A percentile compares a stretch with the other conserved stretches of the same genome.
These are phyloP conservation scores for Idris sp. DNA, from an alignment of 1,140 invertebrate species.

Conservation along the genomic window DNA sequence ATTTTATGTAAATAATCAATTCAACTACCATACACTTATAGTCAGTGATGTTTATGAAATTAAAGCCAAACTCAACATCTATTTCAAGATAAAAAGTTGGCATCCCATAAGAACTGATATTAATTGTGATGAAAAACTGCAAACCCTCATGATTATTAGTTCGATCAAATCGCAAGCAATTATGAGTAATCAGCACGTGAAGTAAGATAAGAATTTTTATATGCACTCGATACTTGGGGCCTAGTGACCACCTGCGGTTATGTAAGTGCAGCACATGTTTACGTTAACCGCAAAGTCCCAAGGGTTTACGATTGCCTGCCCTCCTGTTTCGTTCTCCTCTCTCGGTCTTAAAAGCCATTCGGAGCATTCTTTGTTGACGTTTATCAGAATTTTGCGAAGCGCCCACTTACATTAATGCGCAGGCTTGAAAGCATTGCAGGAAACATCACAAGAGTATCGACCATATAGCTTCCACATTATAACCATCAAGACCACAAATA, in stretches of 20 bases:
- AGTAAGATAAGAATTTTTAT: slow-evolving; percentile 44
- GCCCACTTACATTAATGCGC: slow-evolving; percentile 59
- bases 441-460: slow-evolving; percentile 49
- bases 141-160: slow-evolving; percentile 20
- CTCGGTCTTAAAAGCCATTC: slow-evolving; percentile 21
- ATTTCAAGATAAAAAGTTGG: no score
- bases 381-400: slow-evolving; percentile 61
- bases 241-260: slow-evolving; percentile 49
- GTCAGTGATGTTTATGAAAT: no score
- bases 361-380: slow-evolving; percentile 52
- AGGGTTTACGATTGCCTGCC: slow-evolving; percentile 44
- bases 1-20: no score
- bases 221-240: slow-evolving; percentile 17
- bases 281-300: slow-evolving; percentile 39
- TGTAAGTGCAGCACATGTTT: slow-evolving; percentile 41
- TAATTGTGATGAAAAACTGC: neutral
- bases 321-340: slow-evolving; percentile 23
- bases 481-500: slow-evolving; percentile 44
- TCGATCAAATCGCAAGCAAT: slow-evolving; percentile 20
- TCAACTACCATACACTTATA: no score
- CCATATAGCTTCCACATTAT: slow-evolving; percentile 59
- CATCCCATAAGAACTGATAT: no score
- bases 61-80: no score
- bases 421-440: slow-evolving; percentile 50
- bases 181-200: slow-evolving; percentile 32